Conservation (phyloP, 2,888 invertebrate genomes). For the Beris chalybata region DNA sequence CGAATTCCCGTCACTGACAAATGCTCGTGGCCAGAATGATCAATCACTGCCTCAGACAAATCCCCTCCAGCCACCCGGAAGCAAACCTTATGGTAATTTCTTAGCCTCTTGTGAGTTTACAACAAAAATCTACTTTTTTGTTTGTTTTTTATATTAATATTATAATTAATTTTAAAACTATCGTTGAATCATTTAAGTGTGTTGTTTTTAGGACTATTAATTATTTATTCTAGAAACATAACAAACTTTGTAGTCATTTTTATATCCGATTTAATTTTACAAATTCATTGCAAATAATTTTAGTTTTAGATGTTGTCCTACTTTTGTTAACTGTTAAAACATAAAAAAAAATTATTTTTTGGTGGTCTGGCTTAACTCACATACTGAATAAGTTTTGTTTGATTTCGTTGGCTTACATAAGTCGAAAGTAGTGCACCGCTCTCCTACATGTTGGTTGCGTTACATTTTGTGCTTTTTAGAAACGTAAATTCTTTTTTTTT, state of each 20-base stretch:
- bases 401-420: too few species aligned
- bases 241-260: not conserved
- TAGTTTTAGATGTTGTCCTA: not conserved
- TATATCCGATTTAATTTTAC: not conserved
- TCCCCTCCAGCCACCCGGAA: slow-evolving; percentile 86
- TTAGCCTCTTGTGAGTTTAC: slow-evolving; percentile 57
- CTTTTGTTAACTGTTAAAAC: not conserved
- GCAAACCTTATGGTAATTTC: slow-evolving; percentile 85
- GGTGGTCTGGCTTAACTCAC: not conserved
- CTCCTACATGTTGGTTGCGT: too few species aligned
- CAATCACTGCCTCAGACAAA: slow-evolving; percentile 77
- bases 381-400: too few species aligned
- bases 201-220: slow-evolving; percentile 8
- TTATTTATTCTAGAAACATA: not conserved
- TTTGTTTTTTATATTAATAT: slow-evolving; percentile 41
- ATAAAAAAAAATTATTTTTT: not conserved
- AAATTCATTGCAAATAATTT: not conserved
- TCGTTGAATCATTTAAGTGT: slow-evolving; percentile 8
- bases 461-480: too few species aligned
- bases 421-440: too few species aligned
- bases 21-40: slow-evolving; percentile 78
- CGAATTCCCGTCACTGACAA: slow-evolving; percentile 88
- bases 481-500: too few species aligned
- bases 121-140: slow-evolving; percentile 38
- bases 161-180: too few species aligned